phyloP scores from a whole-genome alignment of 2,888 invertebrate species.

The Stenurella melanura region DNA sequence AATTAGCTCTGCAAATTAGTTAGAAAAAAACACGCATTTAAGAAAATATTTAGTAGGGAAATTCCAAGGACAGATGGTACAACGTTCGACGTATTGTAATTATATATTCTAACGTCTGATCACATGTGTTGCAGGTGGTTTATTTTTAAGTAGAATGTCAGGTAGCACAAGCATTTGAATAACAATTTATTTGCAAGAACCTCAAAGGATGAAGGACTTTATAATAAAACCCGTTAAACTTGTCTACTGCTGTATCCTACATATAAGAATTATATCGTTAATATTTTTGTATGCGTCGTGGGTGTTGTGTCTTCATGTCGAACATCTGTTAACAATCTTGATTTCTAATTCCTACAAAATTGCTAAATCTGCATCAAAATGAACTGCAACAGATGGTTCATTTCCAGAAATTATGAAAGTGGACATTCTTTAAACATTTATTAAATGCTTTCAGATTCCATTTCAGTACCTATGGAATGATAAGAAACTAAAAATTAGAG shows the following conservation, averaged over 20 bases:
- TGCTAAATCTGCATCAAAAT: neutral
- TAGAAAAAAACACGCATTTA: slow-evolving; percentile 4
- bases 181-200: slow-evolving; percentile 11
- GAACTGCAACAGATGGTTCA: neutral
- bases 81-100: slow-evolving; percentile 15
- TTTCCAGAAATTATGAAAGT: neutral
- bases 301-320: slow-evolving; percentile 2
- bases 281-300: neutral
- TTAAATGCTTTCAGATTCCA: neutral
- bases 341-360: neutral
- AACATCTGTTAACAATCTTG: slow-evolving; percentile 5
- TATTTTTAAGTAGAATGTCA: slow-evolving; percentile 25
- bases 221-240: neutral
- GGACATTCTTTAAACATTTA: neutral
- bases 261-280: neutral
- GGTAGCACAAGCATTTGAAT: slow-evolving; percentile 2
- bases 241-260: neutral
- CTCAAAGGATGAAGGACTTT: slow-evolving; percentile 8
- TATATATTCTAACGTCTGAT: slow-evolving; percentile 11
- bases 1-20: slow-evolving; percentile 10
- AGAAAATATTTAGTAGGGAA: slow-evolving; percentile 2
- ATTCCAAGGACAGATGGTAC: slow-evolving; percentile 14
- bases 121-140: slow-evolving; percentile 33
- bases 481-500: too few relatives aligned
- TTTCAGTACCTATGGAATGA: too few relatives aligned